Percentiles rank a stretch among this genome's conserved stretches.
phyloP scores from a whole-genome alignment of 1,140 invertebrate genomes.

The Bradynema listronoti region DNA sequence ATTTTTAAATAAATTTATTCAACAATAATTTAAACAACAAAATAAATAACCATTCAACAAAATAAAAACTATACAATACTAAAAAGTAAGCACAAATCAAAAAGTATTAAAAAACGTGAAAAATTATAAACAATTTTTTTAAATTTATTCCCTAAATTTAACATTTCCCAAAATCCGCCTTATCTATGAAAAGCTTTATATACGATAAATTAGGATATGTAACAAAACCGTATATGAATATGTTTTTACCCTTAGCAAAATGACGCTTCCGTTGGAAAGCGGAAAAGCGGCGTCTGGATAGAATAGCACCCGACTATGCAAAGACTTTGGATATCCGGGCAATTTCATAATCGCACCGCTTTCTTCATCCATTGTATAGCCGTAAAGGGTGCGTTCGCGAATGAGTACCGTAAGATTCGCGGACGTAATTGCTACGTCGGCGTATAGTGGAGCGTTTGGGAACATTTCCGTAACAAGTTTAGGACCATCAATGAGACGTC shows the following conservation, averaged over 20 bases:
- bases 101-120: too few relatives aligned
- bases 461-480: slow-evolving; percentile 14
- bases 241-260: slow-evolving; percentile 27
- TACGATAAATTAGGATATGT: too few relatives aligned
- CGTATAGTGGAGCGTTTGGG: slow-evolving; percentile 22
- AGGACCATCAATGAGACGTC: not conserved
- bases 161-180: too few relatives aligned
- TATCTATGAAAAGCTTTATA: too few relatives aligned
- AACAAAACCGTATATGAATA: too few relatives aligned
- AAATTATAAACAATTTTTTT: too few relatives aligned
- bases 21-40: too few relatives aligned
- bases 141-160: too few relatives aligned
- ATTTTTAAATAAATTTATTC: too few relatives aligned
- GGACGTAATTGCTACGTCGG: slow-evolving; percentile 35
- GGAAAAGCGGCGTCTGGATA: slow-evolving; percentile 32
- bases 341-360: slow-evolving; percentile 22
- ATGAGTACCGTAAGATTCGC: slow-evolving; percentile 27
- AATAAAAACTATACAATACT: too few relatives aligned
- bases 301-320: slow-evolving; percentile 39
- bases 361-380: slow-evolving; percentile 21
- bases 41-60: too few relatives aligned
- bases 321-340: slow-evolving; percentile 15
- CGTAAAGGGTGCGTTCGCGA: slow-evolving; percentile 33
- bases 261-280: slow-evolving; percentile 32
- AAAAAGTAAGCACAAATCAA: too few relatives aligned